Percentiles rank a stretch among this genome's conserved stretches.
Conservation (phyloP, 2,113 vertebrate species). For the Scytalopus superciliaris region DNA sequence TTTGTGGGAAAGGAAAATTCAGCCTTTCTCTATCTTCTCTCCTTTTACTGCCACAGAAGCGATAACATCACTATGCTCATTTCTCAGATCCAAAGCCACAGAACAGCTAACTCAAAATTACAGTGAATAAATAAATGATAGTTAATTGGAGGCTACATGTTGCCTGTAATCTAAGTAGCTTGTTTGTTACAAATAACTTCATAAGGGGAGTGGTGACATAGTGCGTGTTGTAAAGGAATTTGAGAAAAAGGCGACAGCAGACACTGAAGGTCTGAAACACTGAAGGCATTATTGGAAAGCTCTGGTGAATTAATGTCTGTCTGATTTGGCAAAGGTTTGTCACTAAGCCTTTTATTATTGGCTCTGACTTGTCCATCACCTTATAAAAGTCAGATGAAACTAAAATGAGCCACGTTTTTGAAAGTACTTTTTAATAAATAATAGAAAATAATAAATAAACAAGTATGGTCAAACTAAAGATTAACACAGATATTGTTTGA, state of each 20-base stretch:
- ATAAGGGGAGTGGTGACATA: background rate
- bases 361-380: background rate
- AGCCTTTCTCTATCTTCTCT: background rate
- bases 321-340: background rate
- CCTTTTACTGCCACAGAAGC: background rate
- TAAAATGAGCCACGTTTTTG: background rate
- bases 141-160: background rate
- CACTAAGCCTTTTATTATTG: background rate
- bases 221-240: background rate
- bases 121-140: background rate
- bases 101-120: background rate
- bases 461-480: background rate
- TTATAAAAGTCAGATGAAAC: background rate
- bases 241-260: background rate
- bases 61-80: fast-evolving
- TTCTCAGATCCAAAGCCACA: background rate
- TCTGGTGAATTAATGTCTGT: background rate
- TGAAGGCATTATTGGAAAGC: background rate
- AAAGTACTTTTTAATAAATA: background rate
- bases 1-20: background rate
- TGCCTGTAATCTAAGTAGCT: background rate
- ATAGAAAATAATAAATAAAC: background rate
- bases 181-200: background rate
- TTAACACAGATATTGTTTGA: background rate
- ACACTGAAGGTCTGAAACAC: background rate